Percentiles rank a stretch among this genome's conserved stretches.
Evolutionary conservation across 2,888 invertebrate genomes (phyloP).

Genomic region (Drosophila algonquin): DNA sequence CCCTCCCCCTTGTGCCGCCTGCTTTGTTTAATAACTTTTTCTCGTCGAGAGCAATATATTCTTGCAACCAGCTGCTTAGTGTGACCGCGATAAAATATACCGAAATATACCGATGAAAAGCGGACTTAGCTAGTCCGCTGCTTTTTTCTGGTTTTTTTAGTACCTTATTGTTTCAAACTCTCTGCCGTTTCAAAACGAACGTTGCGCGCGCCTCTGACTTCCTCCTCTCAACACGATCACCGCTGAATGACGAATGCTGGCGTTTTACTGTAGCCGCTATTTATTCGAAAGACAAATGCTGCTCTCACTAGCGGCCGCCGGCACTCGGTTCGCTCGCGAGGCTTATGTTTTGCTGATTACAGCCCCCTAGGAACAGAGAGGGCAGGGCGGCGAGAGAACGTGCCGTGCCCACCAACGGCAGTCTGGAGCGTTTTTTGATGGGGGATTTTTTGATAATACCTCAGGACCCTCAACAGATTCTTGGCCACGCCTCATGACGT

Average conservation of each 20-base stretch:
- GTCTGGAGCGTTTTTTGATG: slow-evolving; percentile 14
- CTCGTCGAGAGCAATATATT: neutral
- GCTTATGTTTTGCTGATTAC: slow-evolving; percentile 7
- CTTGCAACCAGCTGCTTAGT: slow-evolving; percentile 13
- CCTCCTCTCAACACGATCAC: slow-evolving; percentile 13
- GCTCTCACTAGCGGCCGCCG: neutral
- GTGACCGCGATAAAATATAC: neutral
- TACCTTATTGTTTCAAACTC: slow-evolving; percentile 50
- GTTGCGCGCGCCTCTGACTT: neutral
- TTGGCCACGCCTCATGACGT: neutral
- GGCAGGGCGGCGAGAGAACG: slow-evolving; percentile 2
- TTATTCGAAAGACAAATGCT: slow-evolving; percentile 28
- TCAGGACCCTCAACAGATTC: slow-evolving; percentile 24
- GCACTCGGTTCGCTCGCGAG: neutral
- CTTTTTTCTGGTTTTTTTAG: neutral
- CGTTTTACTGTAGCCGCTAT: slow-evolving; percentile 21
- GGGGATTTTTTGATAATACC: slow-evolving; percentile 59
- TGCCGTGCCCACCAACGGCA: neutral
- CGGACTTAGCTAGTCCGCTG: no score
- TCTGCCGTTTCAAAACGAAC: slow-evolving; percentile 32
- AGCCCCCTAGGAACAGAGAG: slow-evolving; percentile 12
- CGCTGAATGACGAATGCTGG: slow-evolving; percentile 24
- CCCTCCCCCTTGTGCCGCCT: slow-evolving; percentile 37
- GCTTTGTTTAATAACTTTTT: slow-evolving; percentile 49
- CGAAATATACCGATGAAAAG: no score